Percentiles rank a stretch among this genome's conserved stretches.
phyloP scores from a whole-genome alignment of 2,797 vertebrate genomes.

The Cichlasoma orientale region DNA sequence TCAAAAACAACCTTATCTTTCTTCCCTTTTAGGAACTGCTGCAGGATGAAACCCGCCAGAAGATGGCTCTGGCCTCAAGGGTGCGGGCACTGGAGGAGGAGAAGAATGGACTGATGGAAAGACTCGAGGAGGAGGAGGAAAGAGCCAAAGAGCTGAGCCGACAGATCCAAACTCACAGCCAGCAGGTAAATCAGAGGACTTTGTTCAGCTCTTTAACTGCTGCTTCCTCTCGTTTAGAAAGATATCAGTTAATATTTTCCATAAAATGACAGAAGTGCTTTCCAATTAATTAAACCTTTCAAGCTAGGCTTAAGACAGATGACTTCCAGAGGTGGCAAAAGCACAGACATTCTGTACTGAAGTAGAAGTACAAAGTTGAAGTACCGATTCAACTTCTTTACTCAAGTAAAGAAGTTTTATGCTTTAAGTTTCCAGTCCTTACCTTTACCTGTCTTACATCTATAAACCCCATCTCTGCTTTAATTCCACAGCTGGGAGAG shows the following conservation, averaged over 20 bases:
- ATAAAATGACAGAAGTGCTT: neutral
- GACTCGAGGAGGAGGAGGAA: conserved; percentile 89
- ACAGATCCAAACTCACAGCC: conserved; percentile 86
- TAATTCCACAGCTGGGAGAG: conserved; percentile 82
- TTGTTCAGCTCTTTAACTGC: neutral
- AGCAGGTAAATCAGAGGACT: conserved; percentile 80
- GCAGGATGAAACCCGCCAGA: conserved; percentile 90
- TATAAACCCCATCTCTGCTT: neutral
- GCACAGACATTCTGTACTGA: too few relatives aligned
- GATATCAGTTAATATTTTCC: neutral
- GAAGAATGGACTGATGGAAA: conserved; percentile 83
- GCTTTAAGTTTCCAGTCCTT: too few relatives aligned
- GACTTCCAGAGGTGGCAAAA: too few relatives aligned
- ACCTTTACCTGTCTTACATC: too few relatives aligned
- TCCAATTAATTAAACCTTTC: neutral
- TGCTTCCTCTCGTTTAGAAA: neutral
- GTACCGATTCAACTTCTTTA: too few relatives aligned
- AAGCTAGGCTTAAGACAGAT: neutral
- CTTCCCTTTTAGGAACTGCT: conserved; percentile 81
- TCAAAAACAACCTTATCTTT: conserved; percentile 36
- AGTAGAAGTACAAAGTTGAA: too few relatives aligned
- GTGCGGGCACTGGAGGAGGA: conserved; percentile 88
- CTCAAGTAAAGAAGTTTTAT: too few relatives aligned
- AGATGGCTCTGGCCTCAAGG: conserved; percentile 85
- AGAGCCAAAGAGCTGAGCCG: conserved; percentile 82